Evolutionary conservation across 1,140 invertebrate genomes (phyloP), one percentile per base, ranked within the genome.

Genomic region (Drosophila obscura): DNA sequence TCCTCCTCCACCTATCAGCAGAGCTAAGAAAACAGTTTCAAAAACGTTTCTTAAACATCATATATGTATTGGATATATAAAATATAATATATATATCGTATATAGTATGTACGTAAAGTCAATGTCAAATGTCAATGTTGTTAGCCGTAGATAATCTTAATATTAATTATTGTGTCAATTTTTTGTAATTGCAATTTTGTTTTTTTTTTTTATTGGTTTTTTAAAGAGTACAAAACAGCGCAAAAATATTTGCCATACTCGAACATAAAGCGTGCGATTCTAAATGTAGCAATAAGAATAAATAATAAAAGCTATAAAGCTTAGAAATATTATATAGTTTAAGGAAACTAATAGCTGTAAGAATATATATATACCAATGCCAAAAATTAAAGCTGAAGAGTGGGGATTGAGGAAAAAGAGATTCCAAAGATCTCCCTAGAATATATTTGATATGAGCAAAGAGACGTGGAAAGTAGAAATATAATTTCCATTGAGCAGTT

Each of bases 211-310:
- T 75, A 68, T 61, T 13, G 16, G 22, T 52, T 67, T 16, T 48
- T 60, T 39, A 16, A 76, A 45, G 16, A 53, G 55, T 56, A 63
- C 60, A 41, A 65, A 46, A 48, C 51, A 35, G 74, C 46, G 65
- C 63, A 31, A 68, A 77, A 19, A 19, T 49, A 62, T 64, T 77
- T 45, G 41, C 35, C 41, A 60, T 44, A 68, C 69, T 75, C 69
- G 61, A 26, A 58, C 45, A 39, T 69, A 87, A 85, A 81, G 81
- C 81, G 81, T 85, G 69, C 68, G 67, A 85, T 85, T 85, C 81
- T 85, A 83, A 85, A 87, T 41, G 75, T 71, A 82, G 62, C 50
- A 45, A 4, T 67, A 85, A 31, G 53, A 22, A 51, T 31, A 52
- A 1, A 9, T 28, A 46, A 11, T 39, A 4, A 11, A 39, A 11